Evolutionary conservation across 2,797 vertebrate genomes (phyloP).

Genomic region (Neostethus bicornis): DNA sequence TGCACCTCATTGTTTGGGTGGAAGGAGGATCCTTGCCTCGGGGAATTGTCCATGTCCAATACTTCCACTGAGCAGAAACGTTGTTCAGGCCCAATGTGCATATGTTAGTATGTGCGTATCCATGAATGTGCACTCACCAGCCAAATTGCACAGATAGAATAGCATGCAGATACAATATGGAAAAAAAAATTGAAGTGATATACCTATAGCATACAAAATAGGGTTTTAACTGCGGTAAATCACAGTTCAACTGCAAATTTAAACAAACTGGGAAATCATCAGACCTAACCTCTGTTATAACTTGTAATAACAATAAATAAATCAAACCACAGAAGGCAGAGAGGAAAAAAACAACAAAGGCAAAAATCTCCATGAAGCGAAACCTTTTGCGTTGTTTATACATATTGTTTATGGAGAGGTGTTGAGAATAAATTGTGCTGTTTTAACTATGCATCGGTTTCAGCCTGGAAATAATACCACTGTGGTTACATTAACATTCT

Average conservation of each 20-base stretch:
- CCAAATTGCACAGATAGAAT: slow-evolving; percentile 4
- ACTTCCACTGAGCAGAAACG: slow-evolving; percentile 61
- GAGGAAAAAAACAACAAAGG: slow-evolving; percentile 33
- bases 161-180: slow-evolving; percentile 22
- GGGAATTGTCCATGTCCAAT: slow-evolving; percentile 72
- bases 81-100: slow-evolving; percentile 53
- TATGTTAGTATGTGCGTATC: slow-evolving; percentile 61
- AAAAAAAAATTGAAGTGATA: slow-evolving; percentile 59
- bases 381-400: slow-evolving; percentile 47
- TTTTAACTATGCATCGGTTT: slow-evolving; percentile 2
- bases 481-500: slow-evolving; percentile 8
- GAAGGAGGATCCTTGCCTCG: slow-evolving; percentile 70
- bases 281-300: slow-evolving; percentile 47
- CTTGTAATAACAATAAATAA: slow-evolving; percentile 58
- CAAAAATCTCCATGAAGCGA: slow-evolving; percentile 30
- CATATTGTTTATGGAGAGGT: slow-evolving; percentile 10
- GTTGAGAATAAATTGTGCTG: slow-evolving; percentile 13
- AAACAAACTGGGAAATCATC: slow-evolving; percentile 48
- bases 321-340: slow-evolving; percentile 43
- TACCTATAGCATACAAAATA: slow-evolving; percentile 34
- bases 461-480: slow-evolving; percentile 4
- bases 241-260: slow-evolving; percentile 51
- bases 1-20: slow-evolving; percentile 76
- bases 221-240: slow-evolving; percentile 47
- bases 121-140: slow-evolving; percentile 48